These are phyloP conservation scores for Dendrolimus houi DNA, from an alignment of 2,888 invertebrate species.

Conservation along the genomic window DNA sequence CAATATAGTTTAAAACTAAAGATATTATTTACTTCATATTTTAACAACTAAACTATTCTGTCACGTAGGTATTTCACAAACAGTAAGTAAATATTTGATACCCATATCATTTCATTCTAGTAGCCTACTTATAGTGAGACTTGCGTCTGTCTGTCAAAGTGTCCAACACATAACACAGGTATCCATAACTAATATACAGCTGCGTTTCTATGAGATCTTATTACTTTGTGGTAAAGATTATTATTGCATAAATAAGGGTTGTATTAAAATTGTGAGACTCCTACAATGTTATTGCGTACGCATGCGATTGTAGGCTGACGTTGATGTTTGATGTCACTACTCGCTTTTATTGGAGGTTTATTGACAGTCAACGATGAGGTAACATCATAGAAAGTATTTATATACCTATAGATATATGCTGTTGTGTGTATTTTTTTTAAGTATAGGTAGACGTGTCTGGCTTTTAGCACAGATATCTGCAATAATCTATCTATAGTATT, in stretches of 20 bases:
- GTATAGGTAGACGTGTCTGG: too few species aligned
- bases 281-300: slow-evolving; percentile 44
- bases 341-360: slow-evolving; percentile 38
- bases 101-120: slow-evolving; percentile 35
- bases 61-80: not conserved
- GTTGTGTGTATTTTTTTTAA: too few species aligned
- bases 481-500: too few species aligned
- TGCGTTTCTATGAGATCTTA: slow-evolving; percentile 5
- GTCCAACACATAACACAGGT: slow-evolving; percentile 57
- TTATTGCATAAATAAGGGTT: slow-evolving; percentile 11
- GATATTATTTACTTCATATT: too few species aligned
- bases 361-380: slow-evolving; percentile 7
- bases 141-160: slow-evolving; percentile 47
- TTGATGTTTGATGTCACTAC: slow-evolving; percentile 25
- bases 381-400: not conserved
- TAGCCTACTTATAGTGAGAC: slow-evolving; percentile 37
- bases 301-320: slow-evolving; percentile 34
- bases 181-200: slow-evolving; percentile 10
- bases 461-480: too few species aligned
- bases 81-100: slow-evolving; percentile 28
- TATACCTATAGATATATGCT: too few species aligned
- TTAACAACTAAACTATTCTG: too few species aligned
- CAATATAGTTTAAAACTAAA: too few species aligned
- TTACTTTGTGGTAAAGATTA: slow-evolving; percentile 6
- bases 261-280: slow-evolving; percentile 17